Base-by-base conservation (phyloP, 2,797 vertebrate species). In the Euthynnus affinis region DNA sequence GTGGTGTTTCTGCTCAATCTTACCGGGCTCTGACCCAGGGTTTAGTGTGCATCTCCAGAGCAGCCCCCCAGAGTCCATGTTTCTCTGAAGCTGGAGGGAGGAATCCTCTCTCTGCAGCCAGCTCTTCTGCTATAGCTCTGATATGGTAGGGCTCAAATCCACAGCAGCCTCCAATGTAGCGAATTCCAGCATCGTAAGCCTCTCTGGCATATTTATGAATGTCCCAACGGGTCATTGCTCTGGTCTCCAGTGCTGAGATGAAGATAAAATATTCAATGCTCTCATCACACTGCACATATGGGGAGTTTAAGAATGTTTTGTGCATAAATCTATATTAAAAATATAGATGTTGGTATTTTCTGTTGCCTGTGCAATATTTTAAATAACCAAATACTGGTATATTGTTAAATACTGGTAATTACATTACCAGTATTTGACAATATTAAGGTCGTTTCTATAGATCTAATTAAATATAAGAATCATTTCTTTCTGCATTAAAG, bases 71-170 rank as follows among this genome's bases (percentile, higher is more conserved):
- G 59, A 83, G 93, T 14, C 95, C 96, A 1, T 98, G 97, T 57
- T 98, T 98, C 55, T 97, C 93, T 9, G 96, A 97, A 13, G 94
- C 97, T 12, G 84, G 80, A 2, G 97, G 96, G 74, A 96, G 88
- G 89, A 95, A 93, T 6, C 97, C 96, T 76, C 95, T 96, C 87
- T 98, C 96, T 17, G 91, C 89, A 46, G 91, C 93, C 88, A 97
- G 86, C 83, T 98, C 97, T 81, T 98, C 97, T 8, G 96, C 93
- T 78, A 97, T 93, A 0, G 96, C 97, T 85, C 97, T 93, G 86
- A 96, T 89, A n/a, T 98, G 97, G 56, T 97, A 98, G 0, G 97
- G 92, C 89, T 98, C 97, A 81, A 97, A 98, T 23, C 97, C 96
- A 77, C 97, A 98, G 92, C 97, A 98, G 65, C 96, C 96, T 0